Evolutionary conservation across 2,888 invertebrate genomes (phyloP).

Genomic region (Gisinianus flammeolus): DNA sequence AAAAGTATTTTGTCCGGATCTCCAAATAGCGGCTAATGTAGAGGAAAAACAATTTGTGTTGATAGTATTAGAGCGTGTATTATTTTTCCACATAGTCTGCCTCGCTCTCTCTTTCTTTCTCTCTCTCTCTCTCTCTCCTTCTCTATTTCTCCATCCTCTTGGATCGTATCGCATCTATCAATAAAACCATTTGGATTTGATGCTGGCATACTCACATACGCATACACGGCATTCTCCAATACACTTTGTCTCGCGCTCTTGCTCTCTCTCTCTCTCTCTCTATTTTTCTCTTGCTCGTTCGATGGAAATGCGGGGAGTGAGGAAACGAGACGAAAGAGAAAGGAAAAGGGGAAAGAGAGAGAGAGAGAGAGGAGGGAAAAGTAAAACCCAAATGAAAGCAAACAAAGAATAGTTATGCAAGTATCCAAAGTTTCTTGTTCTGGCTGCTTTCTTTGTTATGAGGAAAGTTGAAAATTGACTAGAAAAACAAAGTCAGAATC

Average conservation of each 20-base stretch:
- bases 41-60: slow-evolving; percentile 22
- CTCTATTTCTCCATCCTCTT: neutral
- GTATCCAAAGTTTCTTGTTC: neutral
- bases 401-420: neutral
- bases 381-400: too few relatives aligned
- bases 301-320: too few relatives aligned
- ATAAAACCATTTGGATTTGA: neutral
- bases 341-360: too few relatives aligned
- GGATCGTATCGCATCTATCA: neutral
- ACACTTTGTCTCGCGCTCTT: neutral
- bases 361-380: too few relatives aligned
- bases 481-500: too few relatives aligned
- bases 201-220: too few relatives aligned
- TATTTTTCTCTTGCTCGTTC: neutral
- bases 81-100: neutral
- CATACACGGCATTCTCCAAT: too few relatives aligned
- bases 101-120: neutral
- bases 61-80: slow-evolving; percentile 13
- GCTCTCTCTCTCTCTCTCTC: slow-evolving; percentile 4
- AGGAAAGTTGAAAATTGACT: neutral
- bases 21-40: neutral
- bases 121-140: neutral
- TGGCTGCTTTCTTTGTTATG: neutral
- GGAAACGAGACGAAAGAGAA: too few relatives aligned
- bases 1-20: slow-evolving; percentile 2